Evolutionary conservation across 2,797 vertebrate species (phyloP).

Genomic region (Cryptoprocta ferox): DNA sequence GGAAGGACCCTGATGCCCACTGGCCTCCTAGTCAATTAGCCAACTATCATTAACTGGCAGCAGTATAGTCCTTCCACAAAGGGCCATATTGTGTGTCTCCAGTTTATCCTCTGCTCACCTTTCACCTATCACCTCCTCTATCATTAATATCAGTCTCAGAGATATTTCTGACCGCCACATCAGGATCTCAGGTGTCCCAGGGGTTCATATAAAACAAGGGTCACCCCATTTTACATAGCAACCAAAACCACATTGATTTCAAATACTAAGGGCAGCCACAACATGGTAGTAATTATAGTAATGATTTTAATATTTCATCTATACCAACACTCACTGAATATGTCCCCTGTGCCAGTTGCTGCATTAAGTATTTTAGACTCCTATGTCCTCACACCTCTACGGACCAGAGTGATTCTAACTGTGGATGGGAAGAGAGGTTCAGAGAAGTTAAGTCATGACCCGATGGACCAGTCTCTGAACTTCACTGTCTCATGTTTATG

Average conservation of each 20-base stretch:
- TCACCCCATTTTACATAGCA: not conserved
- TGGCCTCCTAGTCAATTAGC: not conserved
- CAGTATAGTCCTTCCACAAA: not conserved
- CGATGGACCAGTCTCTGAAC: not conserved
- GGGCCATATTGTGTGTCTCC: not conserved
- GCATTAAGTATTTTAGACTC: not conserved
- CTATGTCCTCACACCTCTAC: not conserved
- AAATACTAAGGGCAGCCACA: not conserved
- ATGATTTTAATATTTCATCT: not conserved
- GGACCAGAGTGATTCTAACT: not conserved
- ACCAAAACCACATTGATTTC: not conserved
- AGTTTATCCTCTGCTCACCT: not conserved
- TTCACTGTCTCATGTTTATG: rapidly evolving
- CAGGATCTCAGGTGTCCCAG: not conserved
- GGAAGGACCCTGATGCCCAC: too few relatives aligned
- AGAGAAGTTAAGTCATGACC: not conserved
- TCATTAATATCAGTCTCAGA: not conserved
- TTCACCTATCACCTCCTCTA: not conserved
- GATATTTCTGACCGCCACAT: not conserved
- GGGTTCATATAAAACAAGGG: not conserved
- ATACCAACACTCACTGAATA: not conserved
- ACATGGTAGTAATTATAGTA: not conserved
- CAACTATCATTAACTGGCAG: not conserved
- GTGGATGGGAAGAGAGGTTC: not conserved
- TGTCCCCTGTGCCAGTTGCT: not conserved